These are phyloP conservation scores for Drosophila prolongata DNA, from an alignment of 2,888 invertebrate species.

Conservation along the genomic window DNA sequence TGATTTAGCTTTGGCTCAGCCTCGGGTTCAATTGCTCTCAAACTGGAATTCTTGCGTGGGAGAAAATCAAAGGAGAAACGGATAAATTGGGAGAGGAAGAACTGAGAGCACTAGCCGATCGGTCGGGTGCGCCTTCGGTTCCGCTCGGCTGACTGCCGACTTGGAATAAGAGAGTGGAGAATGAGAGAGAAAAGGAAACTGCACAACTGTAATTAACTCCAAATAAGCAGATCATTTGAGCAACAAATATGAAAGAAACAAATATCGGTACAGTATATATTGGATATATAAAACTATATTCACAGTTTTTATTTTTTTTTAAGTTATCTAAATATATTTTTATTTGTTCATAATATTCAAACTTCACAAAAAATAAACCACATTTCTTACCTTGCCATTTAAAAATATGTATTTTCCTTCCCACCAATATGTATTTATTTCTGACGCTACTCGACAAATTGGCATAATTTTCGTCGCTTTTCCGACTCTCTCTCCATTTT, in stretches of 20 bases:
- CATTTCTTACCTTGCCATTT: no score
- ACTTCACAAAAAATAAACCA: no score
- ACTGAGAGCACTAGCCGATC: constrained; percentile 12
- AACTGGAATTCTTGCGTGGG: constrained; percentile 57
- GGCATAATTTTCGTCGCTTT: not conserved
- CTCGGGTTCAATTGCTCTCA: constrained; percentile 57
- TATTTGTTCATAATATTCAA: no score
- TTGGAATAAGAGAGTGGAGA: constrained; percentile 8
- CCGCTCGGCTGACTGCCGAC: constrained; percentile 8
- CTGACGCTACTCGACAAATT: not conserved
- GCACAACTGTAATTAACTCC: constrained; percentile 2
- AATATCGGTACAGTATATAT: not conserved
- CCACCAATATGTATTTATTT: not conserved
- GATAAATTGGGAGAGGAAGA: not conserved
- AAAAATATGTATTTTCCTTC: no score
- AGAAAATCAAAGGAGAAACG: not conserved
- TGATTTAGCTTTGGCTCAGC: constrained; percentile 47
- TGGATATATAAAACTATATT: not conserved
- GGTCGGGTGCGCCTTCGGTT: constrained; percentile 8
- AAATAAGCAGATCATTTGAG: not conserved
- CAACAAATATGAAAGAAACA: not conserved
- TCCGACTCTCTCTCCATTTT: not conserved
- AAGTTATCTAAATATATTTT: no score
- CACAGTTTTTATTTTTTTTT: no score
- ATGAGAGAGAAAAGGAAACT: not conserved